These are phyloP conservation scores for Sebastes diaconus DNA, from an alignment of 2,797 vertebrate genomes.

Conservation along the genomic window DNA sequence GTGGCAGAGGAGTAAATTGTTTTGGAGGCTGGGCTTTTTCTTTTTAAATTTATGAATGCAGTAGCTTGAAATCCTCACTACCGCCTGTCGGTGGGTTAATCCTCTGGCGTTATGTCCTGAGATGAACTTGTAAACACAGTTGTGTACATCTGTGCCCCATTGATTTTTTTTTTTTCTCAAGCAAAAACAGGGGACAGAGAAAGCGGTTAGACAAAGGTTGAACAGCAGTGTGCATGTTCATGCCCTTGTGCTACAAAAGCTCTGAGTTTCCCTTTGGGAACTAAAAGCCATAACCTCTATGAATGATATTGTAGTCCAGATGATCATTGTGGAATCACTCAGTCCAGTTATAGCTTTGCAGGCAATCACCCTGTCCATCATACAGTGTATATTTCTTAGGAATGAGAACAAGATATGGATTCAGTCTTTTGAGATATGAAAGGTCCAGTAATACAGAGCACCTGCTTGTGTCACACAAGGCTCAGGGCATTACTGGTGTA, in stretches of 20 bases:
- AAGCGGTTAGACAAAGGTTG: constrained; percentile 46
- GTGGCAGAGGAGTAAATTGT: not conserved
- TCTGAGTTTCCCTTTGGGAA: constrained; percentile 32
- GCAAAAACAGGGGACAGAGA: constrained; percentile 57
- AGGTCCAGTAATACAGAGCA: constrained; percentile 44
- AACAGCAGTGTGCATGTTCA: constrained; percentile 36
- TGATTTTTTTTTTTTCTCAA: constrained; percentile 61
- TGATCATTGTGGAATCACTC: constrained; percentile 1
- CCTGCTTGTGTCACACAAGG: constrained; percentile 67
- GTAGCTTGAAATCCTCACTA: constrained; percentile 24
- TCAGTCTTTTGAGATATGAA: not conserved
- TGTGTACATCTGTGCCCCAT: constrained; percentile 63
- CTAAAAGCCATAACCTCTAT: constrained; percentile 27
- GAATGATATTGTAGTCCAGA: constrained; percentile 2
- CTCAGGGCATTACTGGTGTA: constrained; percentile 31
- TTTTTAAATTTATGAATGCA: constrained; percentile 13
- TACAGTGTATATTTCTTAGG: not conserved
- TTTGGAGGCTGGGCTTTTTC: not conserved
- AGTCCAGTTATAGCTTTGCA: not conserved
- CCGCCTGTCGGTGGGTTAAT: constrained; percentile 38
- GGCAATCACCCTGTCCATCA: not conserved
- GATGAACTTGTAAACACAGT: constrained; percentile 68
- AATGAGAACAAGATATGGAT: constrained; percentile 9
- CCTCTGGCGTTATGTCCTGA: constrained; percentile 52
- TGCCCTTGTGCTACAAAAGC: constrained; percentile 57